Percentiles rank a stretch among this genome's conserved stretches.
Evolutionary conservation across 2,888 invertebrate species (phyloP).

Genomic region (Micropterix aruncella): DNA sequence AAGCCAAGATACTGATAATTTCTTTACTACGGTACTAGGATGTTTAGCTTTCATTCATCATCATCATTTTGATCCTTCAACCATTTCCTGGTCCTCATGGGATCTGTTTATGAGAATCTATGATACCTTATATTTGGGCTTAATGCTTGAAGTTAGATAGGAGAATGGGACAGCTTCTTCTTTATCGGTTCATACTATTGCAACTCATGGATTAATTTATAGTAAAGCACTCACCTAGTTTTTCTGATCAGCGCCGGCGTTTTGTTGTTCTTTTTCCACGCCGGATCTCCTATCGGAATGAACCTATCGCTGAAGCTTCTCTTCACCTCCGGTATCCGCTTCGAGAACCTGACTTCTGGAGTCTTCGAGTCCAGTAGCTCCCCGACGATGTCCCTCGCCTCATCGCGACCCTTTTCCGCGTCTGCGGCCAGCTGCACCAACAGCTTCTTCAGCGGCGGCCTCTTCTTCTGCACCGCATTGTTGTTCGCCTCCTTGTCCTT

Average conservation of each 20-base stretch:
- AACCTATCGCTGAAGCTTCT: slow-evolving; percentile 35
- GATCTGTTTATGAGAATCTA: too few relatives aligned
- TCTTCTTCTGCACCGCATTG: slow-evolving; percentile 16
- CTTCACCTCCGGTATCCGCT: slow-evolving; percentile 26
- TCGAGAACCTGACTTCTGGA: slow-evolving; percentile 19
- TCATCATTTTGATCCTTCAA: too few relatives aligned
- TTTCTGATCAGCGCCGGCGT: slow-evolving; percentile 31
- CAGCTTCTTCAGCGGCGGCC: slow-evolving; percentile 15
- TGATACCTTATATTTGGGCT: too few relatives aligned
- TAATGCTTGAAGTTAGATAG: too few relatives aligned
- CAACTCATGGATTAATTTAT: too few relatives aligned
- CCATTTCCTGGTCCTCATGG: too few relatives aligned
- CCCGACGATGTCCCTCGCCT: slow-evolving; percentile 17
- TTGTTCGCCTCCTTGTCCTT: slow-evolving; percentile 21
- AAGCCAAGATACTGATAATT: too few relatives aligned
- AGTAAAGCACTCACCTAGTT: slow-evolving; percentile 36
- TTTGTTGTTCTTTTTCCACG: slow-evolving; percentile 22
- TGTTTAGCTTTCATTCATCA: too few relatives aligned
- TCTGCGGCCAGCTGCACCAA: slow-evolving; percentile 17
- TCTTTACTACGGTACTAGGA: too few relatives aligned
- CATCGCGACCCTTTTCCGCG: slow-evolving; percentile 16
- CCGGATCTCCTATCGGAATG: slow-evolving; percentile 27
- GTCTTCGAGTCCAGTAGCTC: slow-evolving; percentile 18
- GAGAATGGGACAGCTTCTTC: too few relatives aligned
- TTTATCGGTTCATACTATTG: too few relatives aligned